Evolutionary conservation across 1,140 invertebrate species (phyloP), one percentile per base, ranked within the genome.

Genomic region (Zeugodacus cucurbitae): DNA sequence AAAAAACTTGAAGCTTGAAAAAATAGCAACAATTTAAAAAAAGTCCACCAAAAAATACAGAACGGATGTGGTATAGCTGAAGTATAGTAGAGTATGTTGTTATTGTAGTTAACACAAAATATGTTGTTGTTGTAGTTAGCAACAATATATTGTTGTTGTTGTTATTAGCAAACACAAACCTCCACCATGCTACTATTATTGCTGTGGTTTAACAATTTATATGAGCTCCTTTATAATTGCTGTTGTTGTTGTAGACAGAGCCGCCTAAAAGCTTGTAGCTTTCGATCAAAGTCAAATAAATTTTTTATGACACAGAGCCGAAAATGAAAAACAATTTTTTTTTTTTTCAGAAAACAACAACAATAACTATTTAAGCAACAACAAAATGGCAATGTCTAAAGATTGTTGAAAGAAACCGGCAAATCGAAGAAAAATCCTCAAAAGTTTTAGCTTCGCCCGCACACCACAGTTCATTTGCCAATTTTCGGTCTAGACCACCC

Each of bases 221-320:
- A 54, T 17, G 48, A 0, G 17, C 17, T 10, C 48, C 20, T 11
- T 48, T 10, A 3, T 70, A 32, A 11, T 78, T 29, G 17, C 34
- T 70, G 59, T 62, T 62, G 5, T 14, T 34, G n/a, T 82, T 82
- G 37, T 26, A 7, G 37, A 11, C 70, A 41, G 1, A 22, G 22
- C 37, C 34, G 70, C 70, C 70, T 11, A 1, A 48, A 11, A 44
- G 41, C 41, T 48, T 48, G 74, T 48, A 82, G 26, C 74, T 82
- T 48, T 82, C 74, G 74, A 82, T 82, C 44, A 82, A 82, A 82
- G 44, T 82, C 74, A 82, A 82, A 82, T 22, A 82, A 82, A 82
- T 82, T 82, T 48, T 82, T 82, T 54, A 82, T 48, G 74, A 29
- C 74, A 44, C 11, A 82, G 41, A 37, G 22, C 32, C 26, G 14